Evolutionary conservation across 2,888 invertebrate species (phyloP), one percentile per base, ranked within the genome.

Genomic region (Conchocele bisecta): DNA sequence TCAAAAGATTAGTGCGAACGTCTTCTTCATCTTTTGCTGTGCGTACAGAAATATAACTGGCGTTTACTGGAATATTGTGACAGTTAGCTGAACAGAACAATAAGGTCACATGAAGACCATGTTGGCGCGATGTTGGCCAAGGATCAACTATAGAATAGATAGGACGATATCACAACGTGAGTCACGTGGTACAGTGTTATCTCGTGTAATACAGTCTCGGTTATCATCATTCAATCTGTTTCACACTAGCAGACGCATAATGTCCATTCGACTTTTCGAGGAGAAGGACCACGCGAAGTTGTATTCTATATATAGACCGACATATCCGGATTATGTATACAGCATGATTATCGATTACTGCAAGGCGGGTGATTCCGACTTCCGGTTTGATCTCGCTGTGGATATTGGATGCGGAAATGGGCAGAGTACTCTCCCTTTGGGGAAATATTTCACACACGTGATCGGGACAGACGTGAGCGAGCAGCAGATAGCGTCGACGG

Each of bases 401-500:
- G 93, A 93, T 83, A 90, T 93, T 15, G 93, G 92, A 1, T 93
- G 93, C 84, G 93, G 93, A 4, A 88, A 90, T 17, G 93, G 93
- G n/a, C 92, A 92, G 79, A 91, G 91, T 66, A 92, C 92, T 0
- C 68, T 82, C n/a, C 88, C 89, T 6, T 79, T 93, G 33, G 87
- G 91, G 1, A 86, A 89, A 1, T 86, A 91, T 72, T 93, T 93
- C 75, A 80, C 84, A 33, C 76, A 86, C 44, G 92, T 93, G 13
- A 82, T 91, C 26, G 93, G 92, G 6, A 80, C 91, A 24, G 93
- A 93, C 81, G 87, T 92, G 9, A 92, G 92, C 63, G 72, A 85
- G 15, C 35, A 65, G 35, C 76, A 76, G 35, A 63, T 76, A n/a
- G 24, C 44, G 22, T 53, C 60, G 37, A 72, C 76, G 3, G 61